Percentiles rank a stretch among this genome's conserved stretches.
Conservation (phyloP, 2,888 invertebrate species). For the Chymomyza procnemis region DNA sequence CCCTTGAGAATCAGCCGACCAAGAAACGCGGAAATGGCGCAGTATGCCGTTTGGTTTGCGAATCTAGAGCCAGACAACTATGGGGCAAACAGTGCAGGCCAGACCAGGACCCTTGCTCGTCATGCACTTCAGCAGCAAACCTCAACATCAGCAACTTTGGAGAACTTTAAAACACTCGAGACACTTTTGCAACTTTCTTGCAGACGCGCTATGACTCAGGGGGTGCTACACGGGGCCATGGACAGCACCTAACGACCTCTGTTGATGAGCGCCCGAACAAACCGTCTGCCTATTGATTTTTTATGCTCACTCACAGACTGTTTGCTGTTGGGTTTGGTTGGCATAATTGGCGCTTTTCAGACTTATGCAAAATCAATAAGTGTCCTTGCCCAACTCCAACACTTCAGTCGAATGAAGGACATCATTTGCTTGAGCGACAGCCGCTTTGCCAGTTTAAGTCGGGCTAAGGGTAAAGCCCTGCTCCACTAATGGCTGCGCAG, state of each 20-base stretch:
- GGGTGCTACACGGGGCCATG: no score
- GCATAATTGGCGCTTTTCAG: constrained; percentile 1
- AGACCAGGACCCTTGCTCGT: not conserved
- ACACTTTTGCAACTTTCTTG: constrained; percentile 72
- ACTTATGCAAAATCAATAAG: constrained; percentile 22
- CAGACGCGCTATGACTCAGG: constrained; percentile 18
- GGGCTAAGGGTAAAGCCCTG: not conserved
- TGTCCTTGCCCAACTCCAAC: not conserved
- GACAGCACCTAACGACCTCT: not conserved
- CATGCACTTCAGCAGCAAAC: constrained; percentile 4
- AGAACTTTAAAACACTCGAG: constrained; percentile 68
- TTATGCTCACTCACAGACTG: constrained; percentile 32
- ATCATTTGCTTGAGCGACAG: not conserved
- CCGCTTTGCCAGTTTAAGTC: not conserved
- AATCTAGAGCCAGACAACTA: not conserved
- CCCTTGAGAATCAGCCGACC: constrained; percentile 53
- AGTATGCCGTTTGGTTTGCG: constrained; percentile 9
- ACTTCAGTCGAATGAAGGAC: not conserved
- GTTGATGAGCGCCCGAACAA: constrained; percentile 33
- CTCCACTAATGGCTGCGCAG: not conserved
- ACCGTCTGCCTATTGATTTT: constrained; percentile 51
- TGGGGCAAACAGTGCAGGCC: not conserved
- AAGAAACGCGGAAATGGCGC: constrained; percentile 59
- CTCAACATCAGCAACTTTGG: constrained; percentile 35
- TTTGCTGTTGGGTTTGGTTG: not conserved